These are phyloP conservation scores for Coptotermes formosanus DNA, from an alignment of 1,140 invertebrate species.

Conservation along the genomic window DNA sequence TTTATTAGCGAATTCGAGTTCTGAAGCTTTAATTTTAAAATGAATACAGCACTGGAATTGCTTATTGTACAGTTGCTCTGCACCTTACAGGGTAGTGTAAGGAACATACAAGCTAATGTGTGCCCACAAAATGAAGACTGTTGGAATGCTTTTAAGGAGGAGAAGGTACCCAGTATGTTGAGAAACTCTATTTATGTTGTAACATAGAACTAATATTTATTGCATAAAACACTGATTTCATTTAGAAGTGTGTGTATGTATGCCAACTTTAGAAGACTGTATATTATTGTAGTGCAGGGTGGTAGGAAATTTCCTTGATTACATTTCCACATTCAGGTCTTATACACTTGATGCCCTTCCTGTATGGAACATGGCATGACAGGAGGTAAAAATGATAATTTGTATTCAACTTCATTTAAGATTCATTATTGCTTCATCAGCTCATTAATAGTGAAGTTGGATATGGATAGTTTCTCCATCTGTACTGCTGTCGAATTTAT, in stretches of 20 bases:
- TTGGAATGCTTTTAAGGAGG: neutral
- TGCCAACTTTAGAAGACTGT: conserved; percentile 11
- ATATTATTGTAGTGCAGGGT: neutral
- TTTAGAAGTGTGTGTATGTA: neutral
- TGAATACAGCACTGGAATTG: neutral
- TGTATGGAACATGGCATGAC: neutral
- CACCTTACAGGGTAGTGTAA: neutral
- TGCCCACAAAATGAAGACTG: neutral
- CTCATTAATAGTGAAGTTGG: neutral
- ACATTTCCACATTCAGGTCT: neutral
- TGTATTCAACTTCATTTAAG: neutral
- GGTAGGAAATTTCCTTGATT: conserved; percentile 4
- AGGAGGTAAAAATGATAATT: neutral
- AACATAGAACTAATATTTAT: conserved; percentile 5
- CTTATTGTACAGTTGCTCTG: neutral
- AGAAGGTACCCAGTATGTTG: neutral
- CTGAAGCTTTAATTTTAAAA: no score
- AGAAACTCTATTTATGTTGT: neutral
- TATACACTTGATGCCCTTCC: neutral
- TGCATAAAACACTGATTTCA: neutral
- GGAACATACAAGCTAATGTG: neutral
- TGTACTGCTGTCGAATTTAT: neutral
- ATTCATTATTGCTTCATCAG: neutral
- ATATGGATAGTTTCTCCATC: neutral
- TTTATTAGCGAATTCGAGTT: no score